Conservation (phyloP, 2,888 invertebrate species). For the Cerastis leucographa region DNA sequence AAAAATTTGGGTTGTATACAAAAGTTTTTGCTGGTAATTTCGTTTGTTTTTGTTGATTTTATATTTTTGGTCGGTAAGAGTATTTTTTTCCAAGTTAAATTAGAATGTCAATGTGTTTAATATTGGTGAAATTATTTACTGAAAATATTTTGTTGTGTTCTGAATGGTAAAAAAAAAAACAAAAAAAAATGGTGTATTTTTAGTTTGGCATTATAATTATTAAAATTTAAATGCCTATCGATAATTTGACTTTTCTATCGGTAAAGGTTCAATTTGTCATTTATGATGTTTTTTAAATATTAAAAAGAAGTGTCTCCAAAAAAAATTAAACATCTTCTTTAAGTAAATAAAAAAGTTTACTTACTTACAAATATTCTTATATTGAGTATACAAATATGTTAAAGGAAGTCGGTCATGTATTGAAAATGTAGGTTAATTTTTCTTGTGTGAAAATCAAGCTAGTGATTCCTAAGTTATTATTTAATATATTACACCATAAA, state of each 20-base stretch:
- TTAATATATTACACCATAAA: constrained; percentile 3
- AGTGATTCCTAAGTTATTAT: neutral
- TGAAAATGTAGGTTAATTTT: neutral
- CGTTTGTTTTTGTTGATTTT: neutral
- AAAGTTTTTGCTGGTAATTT: neutral
- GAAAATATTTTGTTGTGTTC: neutral
- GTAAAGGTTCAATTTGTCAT: neutral
- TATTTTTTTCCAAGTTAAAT: neutral
- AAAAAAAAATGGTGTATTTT: no score
- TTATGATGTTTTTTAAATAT: neutral
- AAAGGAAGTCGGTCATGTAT: neutral
- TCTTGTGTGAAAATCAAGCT: neutral
- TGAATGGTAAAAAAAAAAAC: neutral
- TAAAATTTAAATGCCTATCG: neutral
- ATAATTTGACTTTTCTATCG: neutral
- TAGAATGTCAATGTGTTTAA: neutral
- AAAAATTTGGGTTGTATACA: neutral
- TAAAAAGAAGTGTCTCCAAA: neutral
- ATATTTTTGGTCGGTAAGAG: constrained; percentile 17
- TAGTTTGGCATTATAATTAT: no score
- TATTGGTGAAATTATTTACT: neutral
- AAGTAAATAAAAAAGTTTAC: no score
- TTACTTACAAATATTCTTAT: no score
- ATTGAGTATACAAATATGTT: no score
- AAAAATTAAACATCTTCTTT: neutral